Conservation (phyloP, 2,888 invertebrate genomes). For the Amphimallon solstitiale region DNA sequence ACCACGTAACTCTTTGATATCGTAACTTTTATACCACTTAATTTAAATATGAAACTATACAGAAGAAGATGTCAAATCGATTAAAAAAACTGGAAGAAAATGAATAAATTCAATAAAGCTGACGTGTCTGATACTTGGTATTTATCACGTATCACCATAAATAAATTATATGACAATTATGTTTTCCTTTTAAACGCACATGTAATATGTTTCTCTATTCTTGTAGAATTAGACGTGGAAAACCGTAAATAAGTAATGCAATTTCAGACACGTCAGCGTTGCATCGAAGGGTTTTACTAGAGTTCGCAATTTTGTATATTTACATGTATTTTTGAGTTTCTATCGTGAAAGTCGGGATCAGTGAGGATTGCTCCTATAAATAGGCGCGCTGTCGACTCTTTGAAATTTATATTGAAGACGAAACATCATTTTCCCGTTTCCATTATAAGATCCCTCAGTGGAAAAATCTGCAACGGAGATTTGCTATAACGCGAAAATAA, state of each 20-base stretch:
- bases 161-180: too few relatives aligned
- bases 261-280: slow-evolving; percentile 11
- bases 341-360: slow-evolving; percentile 17
- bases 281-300: slow-evolving; percentile 15
- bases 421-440: slow-evolving; percentile 29
- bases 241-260: slow-evolving; percentile 20
- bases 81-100: too few relatives aligned
- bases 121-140: too few relatives aligned
- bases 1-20: too few relatives aligned
- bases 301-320: slow-evolving; percentile 9
- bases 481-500: slow-evolving; percentile 16
- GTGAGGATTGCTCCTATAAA: slow-evolving; percentile 24
- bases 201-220: too few relatives aligned
- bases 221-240: neutral
- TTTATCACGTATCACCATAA: too few relatives aligned
- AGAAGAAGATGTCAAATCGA: too few relatives aligned
- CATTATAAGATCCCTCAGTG: slow-evolving; percentile 21
- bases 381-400: slow-evolving; percentile 24
- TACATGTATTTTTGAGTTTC: slow-evolving; percentile 27
- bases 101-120: too few relatives aligned
- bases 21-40: too few relatives aligned
- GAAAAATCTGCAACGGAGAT: slow-evolving; percentile 12
- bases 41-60: too few relatives aligned
- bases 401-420: slow-evolving; percentile 31
- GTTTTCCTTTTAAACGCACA: too few relatives aligned